Evolutionary conservation across 2,888 invertebrate genomes (phyloP).

Genomic region (Trachelus tabidus): DNA sequence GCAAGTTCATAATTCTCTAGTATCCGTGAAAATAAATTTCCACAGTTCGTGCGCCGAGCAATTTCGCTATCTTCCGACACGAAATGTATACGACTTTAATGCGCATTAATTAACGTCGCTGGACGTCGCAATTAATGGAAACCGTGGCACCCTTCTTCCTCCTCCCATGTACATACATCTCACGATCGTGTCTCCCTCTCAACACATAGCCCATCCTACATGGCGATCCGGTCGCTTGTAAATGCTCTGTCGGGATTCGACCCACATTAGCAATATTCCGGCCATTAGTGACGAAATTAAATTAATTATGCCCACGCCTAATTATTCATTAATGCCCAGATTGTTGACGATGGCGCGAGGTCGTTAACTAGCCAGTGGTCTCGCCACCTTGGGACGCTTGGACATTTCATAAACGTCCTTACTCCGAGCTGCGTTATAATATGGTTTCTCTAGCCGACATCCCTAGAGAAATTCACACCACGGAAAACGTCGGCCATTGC

Average conservation of each 20-base stretch:
- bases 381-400: background rate
- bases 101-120: background rate
- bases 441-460: background rate
- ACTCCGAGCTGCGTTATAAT: background rate
- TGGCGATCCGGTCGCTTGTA: conserved; percentile 1
- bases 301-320: conserved; percentile 17
- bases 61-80: conserved; percentile 2
- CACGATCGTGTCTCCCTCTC: background rate
- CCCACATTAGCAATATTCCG: conserved; percentile 19
- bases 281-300: conserved; percentile 16
- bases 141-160: background rate
- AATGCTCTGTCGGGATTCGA: conserved; percentile 19
- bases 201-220: background rate
- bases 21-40: background rate
- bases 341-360: conserved; percentile 11
- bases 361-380: background rate
- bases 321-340: conserved; percentile 17
- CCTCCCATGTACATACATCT: background rate
- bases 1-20: background rate
- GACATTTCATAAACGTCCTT: background rate
- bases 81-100: background rate
- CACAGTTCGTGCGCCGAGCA: background rate
- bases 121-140: conserved; percentile 5
- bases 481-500: background rate
- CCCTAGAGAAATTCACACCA: background rate